phyloP scores from a whole-genome alignment of 2,888 invertebrate species.

The Cyclophora punctaria region DNA sequence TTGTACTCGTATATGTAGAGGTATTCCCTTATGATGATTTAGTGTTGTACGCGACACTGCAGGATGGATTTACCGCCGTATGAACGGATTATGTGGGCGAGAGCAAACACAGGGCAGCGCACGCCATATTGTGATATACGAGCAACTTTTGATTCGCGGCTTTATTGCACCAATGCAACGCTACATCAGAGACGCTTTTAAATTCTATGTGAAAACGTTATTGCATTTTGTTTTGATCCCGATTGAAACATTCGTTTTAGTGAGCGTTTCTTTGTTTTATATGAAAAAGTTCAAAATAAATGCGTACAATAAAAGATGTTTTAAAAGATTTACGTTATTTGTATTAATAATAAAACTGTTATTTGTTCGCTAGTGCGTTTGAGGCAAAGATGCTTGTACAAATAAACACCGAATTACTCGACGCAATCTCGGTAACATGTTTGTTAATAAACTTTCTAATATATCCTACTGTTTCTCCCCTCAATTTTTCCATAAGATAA shows the following conservation, averaged over 20 bases:
- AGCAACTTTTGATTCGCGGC: slow-evolving; percentile 70
- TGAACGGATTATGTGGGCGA: slow-evolving; percentile 75
- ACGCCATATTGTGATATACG: slow-evolving; percentile 71
- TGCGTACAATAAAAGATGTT: no score
- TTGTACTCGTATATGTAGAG: slow-evolving; percentile 24
- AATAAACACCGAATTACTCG: slow-evolving; percentile 38
- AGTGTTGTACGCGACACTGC: slow-evolving; percentile 61
- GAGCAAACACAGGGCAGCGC: slow-evolving; percentile 71
- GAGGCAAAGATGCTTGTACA: not conserved
- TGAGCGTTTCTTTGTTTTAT: no score
- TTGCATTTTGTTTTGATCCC: not conserved
- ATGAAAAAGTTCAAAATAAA: no score
- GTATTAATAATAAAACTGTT: not conserved
- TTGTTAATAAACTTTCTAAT: slow-evolving; percentile 55
- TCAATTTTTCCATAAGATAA: slow-evolving; percentile 65
- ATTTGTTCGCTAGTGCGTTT: not conserved
- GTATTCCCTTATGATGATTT: slow-evolving; percentile 75
- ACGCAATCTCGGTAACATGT: slow-evolving; percentile 46
- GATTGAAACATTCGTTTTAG: no score
- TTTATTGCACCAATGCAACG: slow-evolving; percentile 52
- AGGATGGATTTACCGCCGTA: slow-evolving; percentile 73
- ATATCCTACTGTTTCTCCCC: slow-evolving; percentile 20
- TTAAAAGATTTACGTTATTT: no score
- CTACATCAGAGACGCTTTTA: slow-evolving; percentile 37
- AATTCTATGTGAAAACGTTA: slow-evolving; percentile 19